Base-by-base conservation (phyloP, 2,888 invertebrate genomes). In the Adelphocoris suturalis region DNA sequence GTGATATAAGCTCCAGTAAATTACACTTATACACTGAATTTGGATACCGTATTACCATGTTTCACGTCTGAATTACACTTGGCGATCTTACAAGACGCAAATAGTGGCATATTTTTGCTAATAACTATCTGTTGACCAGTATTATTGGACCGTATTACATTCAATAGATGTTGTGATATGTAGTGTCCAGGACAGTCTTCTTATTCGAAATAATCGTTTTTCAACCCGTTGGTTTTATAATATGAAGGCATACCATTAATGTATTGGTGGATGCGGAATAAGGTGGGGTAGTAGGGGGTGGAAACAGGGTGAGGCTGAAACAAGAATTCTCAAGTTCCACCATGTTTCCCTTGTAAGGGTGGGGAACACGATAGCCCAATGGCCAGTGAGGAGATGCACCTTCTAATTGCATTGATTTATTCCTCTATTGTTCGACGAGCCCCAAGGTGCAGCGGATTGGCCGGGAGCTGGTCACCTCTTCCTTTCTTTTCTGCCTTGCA, bases 341-440 rank as follows among this genome's bases (percentile, higher is more conserved):
- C 82, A 82, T 82, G 82, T 82, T 82, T 47, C 23, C 82, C 47
- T 82, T 37, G 37, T 47, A 82, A 82, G 82, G 52, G 82, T 19
- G 52, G 82, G 82, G 82, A 19, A 82, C 82, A 82, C 47, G 82
- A 82, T 82, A 82, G 76, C 37, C 91, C 91, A 91, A 91, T 90
- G 76, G 89, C 76, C 81, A 57, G 86, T 55, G 55, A 75, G 75
- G 55, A 61, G 81, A 86, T 91, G 91, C 91, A 90, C 88, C 88
- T 91, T 92, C 97, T 97, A 97, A 97, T 97, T 97, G 97, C 97
- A 96, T 96, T 97, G 97, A 97, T 97, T 97, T 97, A 97, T 97
- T 96, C 96, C 94, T 95, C 97, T 96, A 97, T 97, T 97, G 97
- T 97, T 96, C 96, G 96, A 48, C 37, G 82, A 86, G 84, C 0